These are phyloP conservation scores for Xiphophorus birchmanni DNA, from an alignment of 2,797 vertebrate genomes.

Conservation along the genomic window DNA sequence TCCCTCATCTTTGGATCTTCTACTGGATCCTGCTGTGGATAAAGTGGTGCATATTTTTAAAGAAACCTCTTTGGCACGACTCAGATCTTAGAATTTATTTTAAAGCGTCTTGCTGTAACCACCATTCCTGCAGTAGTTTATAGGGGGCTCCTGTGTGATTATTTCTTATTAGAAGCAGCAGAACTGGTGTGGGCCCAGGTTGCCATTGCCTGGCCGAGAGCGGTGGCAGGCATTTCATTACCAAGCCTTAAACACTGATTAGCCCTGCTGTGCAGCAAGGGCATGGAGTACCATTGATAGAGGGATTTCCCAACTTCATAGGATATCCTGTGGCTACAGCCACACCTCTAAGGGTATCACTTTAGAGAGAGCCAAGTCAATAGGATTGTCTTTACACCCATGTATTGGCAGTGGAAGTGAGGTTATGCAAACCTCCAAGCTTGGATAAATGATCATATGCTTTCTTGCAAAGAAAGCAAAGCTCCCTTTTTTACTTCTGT, in stretches of 20 bases:
- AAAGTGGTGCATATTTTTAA: slow-evolving; percentile 33
- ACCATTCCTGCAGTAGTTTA: slow-evolving; percentile 70
- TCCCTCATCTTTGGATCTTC: slow-evolving; percentile 19
- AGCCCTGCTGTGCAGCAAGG: slow-evolving; percentile 73
- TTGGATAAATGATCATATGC: slow-evolving; percentile 55
- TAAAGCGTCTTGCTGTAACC: slow-evolving; percentile 63
- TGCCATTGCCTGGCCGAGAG: slow-evolving; percentile 75
- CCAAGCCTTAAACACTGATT: slow-evolving; percentile 77
- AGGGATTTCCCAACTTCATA: slow-evolving; percentile 83
- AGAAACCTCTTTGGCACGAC: slow-evolving; percentile 30
- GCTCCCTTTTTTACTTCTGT: slow-evolving; percentile 60
- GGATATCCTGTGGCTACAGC: slow-evolving; percentile 81
- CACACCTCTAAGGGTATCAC: slow-evolving; percentile 78
- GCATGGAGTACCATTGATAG: slow-evolving; percentile 70
- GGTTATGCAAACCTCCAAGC: slow-evolving; percentile 64
- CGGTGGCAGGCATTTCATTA: slow-evolving; percentile 76
- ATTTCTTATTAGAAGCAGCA: slow-evolving; percentile 79
- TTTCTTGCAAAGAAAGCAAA: slow-evolving; percentile 45
- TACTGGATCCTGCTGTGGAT: slow-evolving; percentile 58
- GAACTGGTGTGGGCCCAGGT: slow-evolving; percentile 69
- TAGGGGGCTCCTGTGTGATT: slow-evolving; percentile 77
- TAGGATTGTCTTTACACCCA: slow-evolving; percentile 68
- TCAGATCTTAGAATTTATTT: slow-evolving; percentile 57
- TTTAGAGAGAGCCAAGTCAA: slow-evolving; percentile 72
- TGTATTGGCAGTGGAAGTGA: slow-evolving; percentile 56